phyloP scores from a whole-genome alignment of 1,140 invertebrate genomes.

The Orchesella cincta region DNA sequence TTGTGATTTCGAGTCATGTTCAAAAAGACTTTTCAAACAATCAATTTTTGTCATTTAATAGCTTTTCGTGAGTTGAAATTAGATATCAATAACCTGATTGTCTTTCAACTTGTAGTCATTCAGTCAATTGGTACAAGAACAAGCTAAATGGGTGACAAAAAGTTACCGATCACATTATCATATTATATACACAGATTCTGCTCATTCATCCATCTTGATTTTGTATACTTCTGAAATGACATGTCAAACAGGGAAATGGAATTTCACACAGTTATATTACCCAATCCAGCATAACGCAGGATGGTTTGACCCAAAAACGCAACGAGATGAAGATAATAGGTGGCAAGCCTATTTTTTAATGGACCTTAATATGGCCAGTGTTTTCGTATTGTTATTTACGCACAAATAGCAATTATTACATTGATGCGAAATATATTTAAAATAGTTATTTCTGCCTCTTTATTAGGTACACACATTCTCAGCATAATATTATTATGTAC shows the following conservation, averaged over 20 bases:
- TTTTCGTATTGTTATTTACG: too few relatives aligned
- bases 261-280: neutral
- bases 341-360: neutral
- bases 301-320: conserved; percentile 13
- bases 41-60: too few relatives aligned
- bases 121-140: neutral
- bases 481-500: too few relatives aligned
- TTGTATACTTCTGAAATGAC: neutral
- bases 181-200: neutral
- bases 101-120: neutral
- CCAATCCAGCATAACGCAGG: neutral
- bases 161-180: neutral
- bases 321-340: neutral
- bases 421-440: too few relatives aligned
- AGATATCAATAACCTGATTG: conserved; percentile 19
- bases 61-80: neutral
- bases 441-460: too few relatives aligned
- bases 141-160: conserved; percentile 20
- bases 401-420: too few relatives aligned
- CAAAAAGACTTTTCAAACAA: too few relatives aligned
- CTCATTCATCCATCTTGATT: neutral
- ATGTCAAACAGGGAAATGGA: conserved; percentile 28
- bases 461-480: too few relatives aligned
- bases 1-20: too few relatives aligned
- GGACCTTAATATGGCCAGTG: neutral